These are phyloP conservation scores for Alentia gelatinosa DNA, from an alignment of 2,888 invertebrate genomes.

Conservation along the genomic window DNA sequence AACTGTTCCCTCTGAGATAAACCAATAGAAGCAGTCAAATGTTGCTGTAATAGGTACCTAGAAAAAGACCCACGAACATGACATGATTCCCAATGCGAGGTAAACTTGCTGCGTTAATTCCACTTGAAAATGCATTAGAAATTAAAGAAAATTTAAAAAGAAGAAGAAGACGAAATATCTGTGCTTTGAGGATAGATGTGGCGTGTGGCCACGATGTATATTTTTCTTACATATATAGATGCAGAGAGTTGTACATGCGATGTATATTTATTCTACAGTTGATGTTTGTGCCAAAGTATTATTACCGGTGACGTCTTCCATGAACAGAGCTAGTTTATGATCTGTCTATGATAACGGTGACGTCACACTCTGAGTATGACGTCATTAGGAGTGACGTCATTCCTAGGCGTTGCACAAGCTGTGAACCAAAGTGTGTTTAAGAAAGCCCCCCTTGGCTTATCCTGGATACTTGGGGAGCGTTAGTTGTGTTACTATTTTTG, in stretches of 20 bases:
- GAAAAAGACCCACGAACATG: not conserved
- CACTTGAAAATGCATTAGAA: conserved; percentile 17
- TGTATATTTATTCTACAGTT: conserved; percentile 50
- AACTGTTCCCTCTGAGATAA: too few relatives aligned
- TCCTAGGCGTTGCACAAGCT: not conserved
- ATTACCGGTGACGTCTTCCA: conserved; percentile 30
- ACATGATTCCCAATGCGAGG: not conserved
- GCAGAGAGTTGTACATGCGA: conserved; percentile 26
- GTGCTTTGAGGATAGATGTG: not conserved
- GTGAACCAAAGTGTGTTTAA: conserved; percentile 8
- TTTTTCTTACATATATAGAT: conserved; percentile 44
- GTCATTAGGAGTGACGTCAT: not conserved
- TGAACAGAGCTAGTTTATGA: not conserved
- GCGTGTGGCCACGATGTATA: not conserved
- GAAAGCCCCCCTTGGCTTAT: not conserved
- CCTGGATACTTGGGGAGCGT: not conserved
- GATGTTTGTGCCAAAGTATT: conserved; percentile 50
- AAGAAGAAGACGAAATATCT: not conserved
- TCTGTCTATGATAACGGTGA: not conserved
- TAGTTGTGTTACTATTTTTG: not conserved
- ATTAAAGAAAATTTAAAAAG: not conserved
- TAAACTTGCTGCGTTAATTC: not conserved
- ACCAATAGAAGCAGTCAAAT: too few relatives aligned
- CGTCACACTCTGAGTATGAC: conserved; percentile 10
- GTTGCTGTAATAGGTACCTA: too few relatives aligned